Evolutionary conservation across 1,140 invertebrate species (phyloP), one percentile per base, ranked within the genome.

Genomic region (Ladona fulva): DNA sequence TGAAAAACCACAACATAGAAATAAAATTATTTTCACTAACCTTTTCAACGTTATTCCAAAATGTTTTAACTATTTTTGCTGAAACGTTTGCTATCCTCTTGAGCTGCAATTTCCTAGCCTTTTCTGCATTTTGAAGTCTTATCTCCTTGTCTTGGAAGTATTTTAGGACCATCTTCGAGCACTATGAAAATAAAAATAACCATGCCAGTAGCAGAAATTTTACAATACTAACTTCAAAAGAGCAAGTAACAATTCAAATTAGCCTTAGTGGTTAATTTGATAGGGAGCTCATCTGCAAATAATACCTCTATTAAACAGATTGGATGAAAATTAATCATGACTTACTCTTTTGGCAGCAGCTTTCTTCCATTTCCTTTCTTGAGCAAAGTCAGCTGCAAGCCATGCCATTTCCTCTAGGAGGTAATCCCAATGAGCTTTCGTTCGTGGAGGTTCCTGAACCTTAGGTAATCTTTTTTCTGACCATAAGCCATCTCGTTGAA

Each of bases 341-440:
- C 79, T 77, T 81, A 93, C 91, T 86, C 98, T 98, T 85, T 95
- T 97, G 0, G 97, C 96, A 11, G 94, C 93, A 75, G 93, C 92
- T 85, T 97, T 97, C 83, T 99, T 99, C 96, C 95, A 98, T 84
- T 98, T 99, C 75, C 97, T 88, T 86, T 99, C 97, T 84, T 98
- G 95, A 42, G 94, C 94, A 89, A 99, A 99, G 86, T 99, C 97
- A 24, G 95, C 93, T 52, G 97, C 95, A 76, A 99, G 87, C 98
- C 98, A 99, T 25, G 93, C 92, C 95, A 99, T 98, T 86, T 99
- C 98, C 85, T 99, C 98, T 12, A 99, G 85, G 75, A 99, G 88
- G 86, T 97, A 99, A 85, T 99, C 98, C 97, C 97, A 99, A 84
- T 99, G 97, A n/a, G 93, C 92, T 87, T 99, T 99, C 22, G 90